Evolutionary conservation across 2,888 invertebrate species (phyloP).

Genomic region (Sycophila texana): DNA sequence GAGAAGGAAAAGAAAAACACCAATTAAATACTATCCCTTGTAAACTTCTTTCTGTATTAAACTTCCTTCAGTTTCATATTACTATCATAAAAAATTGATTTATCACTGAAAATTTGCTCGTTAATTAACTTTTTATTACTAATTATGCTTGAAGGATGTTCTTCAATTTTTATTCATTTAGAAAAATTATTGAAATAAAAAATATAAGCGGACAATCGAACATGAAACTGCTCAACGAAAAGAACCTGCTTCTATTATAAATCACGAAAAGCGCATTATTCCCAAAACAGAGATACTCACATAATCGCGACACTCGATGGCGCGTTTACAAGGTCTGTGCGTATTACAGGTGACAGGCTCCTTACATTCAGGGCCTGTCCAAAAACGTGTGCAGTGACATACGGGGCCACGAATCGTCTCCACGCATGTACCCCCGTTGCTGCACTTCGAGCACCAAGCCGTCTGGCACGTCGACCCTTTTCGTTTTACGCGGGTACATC

Average conservation of each 20-base stretch:
- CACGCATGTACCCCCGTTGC: constrained; percentile 78
- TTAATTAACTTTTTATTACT: no score
- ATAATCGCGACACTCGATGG: constrained; percentile 79
- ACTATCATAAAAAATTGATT: no score
- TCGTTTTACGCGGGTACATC: constrained; percentile 23
- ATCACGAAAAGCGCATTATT: no score
- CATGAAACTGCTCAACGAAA: no score
- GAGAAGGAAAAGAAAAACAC: constrained; percentile 5
- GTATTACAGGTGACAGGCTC: constrained; percentile 73
- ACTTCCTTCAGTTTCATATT: no score
- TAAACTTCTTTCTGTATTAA: no score
- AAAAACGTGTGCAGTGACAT: constrained; percentile 70
- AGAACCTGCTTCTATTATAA: no score
- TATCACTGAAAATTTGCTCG: no score
- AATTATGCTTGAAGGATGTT: no score
- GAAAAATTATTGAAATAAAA: no score
- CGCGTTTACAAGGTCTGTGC: constrained; percentile 80
- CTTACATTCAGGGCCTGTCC: constrained; percentile 76
- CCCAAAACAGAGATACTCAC: constrained; percentile 77
- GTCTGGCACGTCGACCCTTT: constrained; percentile 66
- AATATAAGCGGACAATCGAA: no score
- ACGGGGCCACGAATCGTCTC: constrained; percentile 66
- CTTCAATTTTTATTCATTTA: no score
- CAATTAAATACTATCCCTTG: neutral
- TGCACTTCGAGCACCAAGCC: constrained; percentile 70